Conservation (phyloP, 2,888 invertebrate genomes). For the Eustalomyia histrio region DNA sequence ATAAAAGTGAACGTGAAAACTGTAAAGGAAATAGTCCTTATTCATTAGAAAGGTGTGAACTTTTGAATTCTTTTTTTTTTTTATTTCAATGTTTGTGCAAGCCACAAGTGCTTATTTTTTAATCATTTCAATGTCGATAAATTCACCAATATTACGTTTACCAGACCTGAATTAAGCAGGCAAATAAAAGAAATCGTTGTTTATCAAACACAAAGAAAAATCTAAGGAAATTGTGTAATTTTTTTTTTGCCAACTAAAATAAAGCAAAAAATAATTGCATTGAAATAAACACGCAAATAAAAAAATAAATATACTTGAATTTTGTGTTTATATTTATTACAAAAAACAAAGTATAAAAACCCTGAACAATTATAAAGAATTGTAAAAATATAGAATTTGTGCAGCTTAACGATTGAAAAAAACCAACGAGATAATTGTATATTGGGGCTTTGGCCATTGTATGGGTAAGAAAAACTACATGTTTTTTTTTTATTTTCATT, state of each 20-base stretch:
- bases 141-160: slow-evolving; percentile 76
- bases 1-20: slow-evolving; percentile 28
- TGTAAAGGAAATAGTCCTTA: slow-evolving; percentile 10
- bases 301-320: slow-evolving; percentile 47
- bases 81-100: slow-evolving; percentile 38
- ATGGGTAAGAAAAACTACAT: slow-evolving; percentile 80
- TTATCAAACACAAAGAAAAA: neutral
- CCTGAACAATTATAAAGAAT: slow-evolving; percentile 21
- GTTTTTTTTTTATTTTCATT: neutral
- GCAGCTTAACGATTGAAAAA: slow-evolving; percentile 65
- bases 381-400: slow-evolving; percentile 49
- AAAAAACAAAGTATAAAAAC: slow-evolving; percentile 40
- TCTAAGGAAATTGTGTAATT: slow-evolving; percentile 2
- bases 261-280: slow-evolving; percentile 50
- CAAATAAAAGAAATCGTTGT: slow-evolving; percentile 39
- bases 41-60: slow-evolving; percentile 6
- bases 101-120: slow-evolving; percentile 49
- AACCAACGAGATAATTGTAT: slow-evolving; percentile 73
- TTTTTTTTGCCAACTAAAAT: slow-evolving; percentile 20
- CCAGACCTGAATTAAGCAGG: slow-evolving; percentile 77
- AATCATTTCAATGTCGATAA: slow-evolving; percentile 76
- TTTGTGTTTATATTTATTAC: slow-evolving; percentile 48
- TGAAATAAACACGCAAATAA: slow-evolving; percentile 53
- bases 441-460: slow-evolving; percentile 81
- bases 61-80: slow-evolving; percentile 30